A percentile compares a stretch with the other conserved stretches of the same genome.
phyloP scores from a whole-genome alignment of 2,797 vertebrate genomes.

The Diplodus sargus region DNA sequence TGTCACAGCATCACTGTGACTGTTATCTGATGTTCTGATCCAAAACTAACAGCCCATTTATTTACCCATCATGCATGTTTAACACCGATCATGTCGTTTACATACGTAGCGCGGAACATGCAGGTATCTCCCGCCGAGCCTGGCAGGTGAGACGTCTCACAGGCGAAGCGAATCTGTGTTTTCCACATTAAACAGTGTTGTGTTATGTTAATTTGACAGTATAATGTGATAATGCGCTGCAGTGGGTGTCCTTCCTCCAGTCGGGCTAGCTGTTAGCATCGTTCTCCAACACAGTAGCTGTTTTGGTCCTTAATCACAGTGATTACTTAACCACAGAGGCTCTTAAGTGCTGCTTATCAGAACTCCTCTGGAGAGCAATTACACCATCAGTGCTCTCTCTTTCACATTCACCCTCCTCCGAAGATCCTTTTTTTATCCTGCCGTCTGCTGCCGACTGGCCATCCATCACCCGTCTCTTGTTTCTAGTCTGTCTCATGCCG shows the following conservation, averaged over 20 bases:
- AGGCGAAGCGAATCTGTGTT: background rate
- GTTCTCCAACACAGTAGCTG: conserved; percentile 6
- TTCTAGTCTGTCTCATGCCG: background rate
- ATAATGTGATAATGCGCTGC: conserved; percentile 21
- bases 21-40: background rate
- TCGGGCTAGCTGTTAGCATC: conserved; percentile 36
- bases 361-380: conserved; percentile 66
- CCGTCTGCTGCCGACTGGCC: background rate
- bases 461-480: conserved; percentile 14
- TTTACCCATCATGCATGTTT: too few relatives aligned
- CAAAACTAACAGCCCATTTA: background rate
- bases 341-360: conserved; percentile 73
- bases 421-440: conserved; percentile 44
- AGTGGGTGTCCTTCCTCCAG: conserved; percentile 20
- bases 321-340: conserved; percentile 71
- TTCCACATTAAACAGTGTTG: background rate
- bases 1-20: background rate
- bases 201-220: background rate
- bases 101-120: background rate
- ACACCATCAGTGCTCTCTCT: conserved; percentile 53
- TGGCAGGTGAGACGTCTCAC: background rate
- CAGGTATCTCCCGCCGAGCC: too few relatives aligned
- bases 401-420: conserved; percentile 34
- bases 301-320: conserved; percentile 61
- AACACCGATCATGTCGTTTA: background rate